Percentiles rank a stretch among this genome's conserved stretches.
Evolutionary conservation across 2,888 invertebrate species (phyloP).

Genomic region (Mythimna impura): DNA sequence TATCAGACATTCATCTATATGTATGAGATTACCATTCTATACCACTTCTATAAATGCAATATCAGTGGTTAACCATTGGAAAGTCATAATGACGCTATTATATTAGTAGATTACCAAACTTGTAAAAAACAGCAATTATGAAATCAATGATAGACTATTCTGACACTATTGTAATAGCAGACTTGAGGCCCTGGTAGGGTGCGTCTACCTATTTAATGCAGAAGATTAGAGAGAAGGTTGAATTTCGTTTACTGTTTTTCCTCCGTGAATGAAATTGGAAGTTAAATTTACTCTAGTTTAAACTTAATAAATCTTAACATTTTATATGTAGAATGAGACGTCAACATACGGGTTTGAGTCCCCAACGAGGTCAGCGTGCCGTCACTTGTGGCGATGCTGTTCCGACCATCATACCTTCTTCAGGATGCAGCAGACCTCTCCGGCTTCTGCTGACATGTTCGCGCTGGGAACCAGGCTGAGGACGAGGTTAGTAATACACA

Average conservation of each 20-base stretch:
- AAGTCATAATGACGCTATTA: too few species aligned
- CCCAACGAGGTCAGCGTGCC: slow-evolving; percentile 97
- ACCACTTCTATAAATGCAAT: too few species aligned
- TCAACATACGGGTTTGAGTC: slow-evolving; percentile 99
- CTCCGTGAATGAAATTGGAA: background rate
- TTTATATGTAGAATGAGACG: slow-evolving; percentile 94
- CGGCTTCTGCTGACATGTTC: slow-evolving; percentile 94
- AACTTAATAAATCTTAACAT: background rate
- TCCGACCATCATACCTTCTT: slow-evolving; percentile 98
- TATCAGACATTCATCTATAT: too few species aligned
- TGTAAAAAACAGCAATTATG: too few species aligned
- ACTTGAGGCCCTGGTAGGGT: too few species aligned
- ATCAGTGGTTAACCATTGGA: too few species aligned
- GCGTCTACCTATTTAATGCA: too few species aligned
- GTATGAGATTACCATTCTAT: too few species aligned
- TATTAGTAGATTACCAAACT: too few species aligned
- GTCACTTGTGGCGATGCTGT: slow-evolving; percentile 99
- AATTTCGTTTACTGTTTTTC: background rate
- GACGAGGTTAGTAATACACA: slow-evolving; percentile 91
- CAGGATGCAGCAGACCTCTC: slow-evolving; percentile 95
- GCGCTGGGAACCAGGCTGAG: slow-evolving; percentile 94
- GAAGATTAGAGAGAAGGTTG: too few species aligned
- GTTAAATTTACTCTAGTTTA: background rate
- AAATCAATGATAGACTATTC: too few species aligned
- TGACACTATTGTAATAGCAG: too few species aligned